Conservation (phyloP, 1,140 invertebrate species). For the Rhopalosiphum padi region DNA sequence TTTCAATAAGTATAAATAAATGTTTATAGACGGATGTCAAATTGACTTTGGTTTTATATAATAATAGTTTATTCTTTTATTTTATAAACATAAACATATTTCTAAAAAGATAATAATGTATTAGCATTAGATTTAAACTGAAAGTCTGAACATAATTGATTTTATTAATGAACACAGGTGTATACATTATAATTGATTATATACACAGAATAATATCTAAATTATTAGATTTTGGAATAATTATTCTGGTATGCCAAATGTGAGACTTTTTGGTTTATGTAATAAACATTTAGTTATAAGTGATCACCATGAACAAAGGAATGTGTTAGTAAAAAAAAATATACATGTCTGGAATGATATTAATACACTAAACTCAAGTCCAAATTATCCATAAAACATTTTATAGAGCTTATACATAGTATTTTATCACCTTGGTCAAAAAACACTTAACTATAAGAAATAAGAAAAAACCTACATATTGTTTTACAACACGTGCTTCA, state of each 20-base stretch:
- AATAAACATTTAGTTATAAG: background rate
- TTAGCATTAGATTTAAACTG: background rate
- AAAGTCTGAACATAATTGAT: background rate
- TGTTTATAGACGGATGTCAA: slow-evolving; percentile 38
- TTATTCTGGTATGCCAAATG: slow-evolving; percentile 3
- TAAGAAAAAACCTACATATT: background rate
- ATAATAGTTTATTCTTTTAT: background rate
- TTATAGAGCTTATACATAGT: background rate
- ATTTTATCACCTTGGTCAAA: background rate
- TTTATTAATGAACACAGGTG: slow-evolving; percentile 10
- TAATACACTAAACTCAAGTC: background rate
- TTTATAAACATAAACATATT: background rate
- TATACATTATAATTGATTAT: background rate
- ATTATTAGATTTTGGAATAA: slow-evolving; percentile 4
- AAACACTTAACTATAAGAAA: background rate
- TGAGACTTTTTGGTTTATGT: background rate
- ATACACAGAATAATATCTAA: background rate
- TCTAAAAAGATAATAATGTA: slow-evolving; percentile 5
- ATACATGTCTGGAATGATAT: slow-evolving; percentile 22
- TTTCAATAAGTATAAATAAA: slow-evolving; percentile 17
- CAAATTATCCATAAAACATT: background rate
- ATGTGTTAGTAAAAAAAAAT: slow-evolving; percentile 34
- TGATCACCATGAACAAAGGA: background rate
- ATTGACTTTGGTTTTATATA: slow-evolving; percentile 43
- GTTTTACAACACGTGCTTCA: background rate